Evolutionary conservation across 2,888 invertebrate genomes (phyloP).

Genomic region (Chalcis sispes): DNA sequence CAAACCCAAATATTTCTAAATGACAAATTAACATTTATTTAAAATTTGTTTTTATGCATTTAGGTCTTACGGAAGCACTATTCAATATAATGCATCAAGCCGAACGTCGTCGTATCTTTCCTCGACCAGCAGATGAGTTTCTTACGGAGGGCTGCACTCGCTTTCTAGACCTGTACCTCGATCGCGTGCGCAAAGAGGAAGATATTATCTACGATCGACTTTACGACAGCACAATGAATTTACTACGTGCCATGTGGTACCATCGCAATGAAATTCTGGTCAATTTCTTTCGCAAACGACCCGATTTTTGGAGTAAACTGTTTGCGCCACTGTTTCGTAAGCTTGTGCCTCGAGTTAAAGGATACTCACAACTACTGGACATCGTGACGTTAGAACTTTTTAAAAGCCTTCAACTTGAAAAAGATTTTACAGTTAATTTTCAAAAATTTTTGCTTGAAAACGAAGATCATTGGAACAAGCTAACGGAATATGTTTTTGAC

Average conservation of each 20-base stretch:
- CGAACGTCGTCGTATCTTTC: slow-evolving; percentile 72
- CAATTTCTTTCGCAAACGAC: slow-evolving; percentile 72
- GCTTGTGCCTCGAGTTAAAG: slow-evolving; percentile 66
- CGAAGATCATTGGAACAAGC: slow-evolving; percentile 66
- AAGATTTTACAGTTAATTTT: slow-evolving; percentile 69
- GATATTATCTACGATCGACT: slow-evolving; percentile 71
- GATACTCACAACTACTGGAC: slow-evolving; percentile 73
- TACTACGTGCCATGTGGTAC: slow-evolving; percentile 75
- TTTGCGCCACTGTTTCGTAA: slow-evolving; percentile 72
- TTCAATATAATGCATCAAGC: slow-evolving; percentile 75
- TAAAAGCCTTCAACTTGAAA: slow-evolving; percentile 69
- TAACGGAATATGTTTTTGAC: slow-evolving; percentile 67
- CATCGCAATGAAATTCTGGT: slow-evolving; percentile 74
- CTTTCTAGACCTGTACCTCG: slow-evolving; percentile 71
- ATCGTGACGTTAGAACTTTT: slow-evolving; percentile 74
- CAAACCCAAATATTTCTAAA: too few species aligned
- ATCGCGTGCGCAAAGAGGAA: slow-evolving; percentile 69
- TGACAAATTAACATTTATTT: not conserved
- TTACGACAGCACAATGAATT: slow-evolving; percentile 73
- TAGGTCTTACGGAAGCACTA: slow-evolving; percentile 75
- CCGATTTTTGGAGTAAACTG: slow-evolving; percentile 73
- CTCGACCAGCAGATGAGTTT: slow-evolving; percentile 72
- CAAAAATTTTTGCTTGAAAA: slow-evolving; percentile 70
- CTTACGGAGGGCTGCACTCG: slow-evolving; percentile 73
- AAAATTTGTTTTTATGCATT: not conserved